Evolutionary conservation across 2,888 invertebrate species (phyloP).

Genomic region (Drosophila paranaensis): DNA sequence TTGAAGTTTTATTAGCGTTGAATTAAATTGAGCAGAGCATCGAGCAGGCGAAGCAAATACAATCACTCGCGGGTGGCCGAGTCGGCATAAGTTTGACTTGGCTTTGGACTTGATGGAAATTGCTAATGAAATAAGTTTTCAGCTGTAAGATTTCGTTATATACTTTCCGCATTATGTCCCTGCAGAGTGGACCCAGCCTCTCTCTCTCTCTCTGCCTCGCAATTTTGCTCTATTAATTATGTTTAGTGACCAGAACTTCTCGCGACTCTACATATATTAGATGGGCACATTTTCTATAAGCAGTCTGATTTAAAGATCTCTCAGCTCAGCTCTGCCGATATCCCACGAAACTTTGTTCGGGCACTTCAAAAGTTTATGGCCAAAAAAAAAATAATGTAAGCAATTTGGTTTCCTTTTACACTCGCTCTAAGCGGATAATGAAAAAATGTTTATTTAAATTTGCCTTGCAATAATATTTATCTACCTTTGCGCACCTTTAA

Average conservation of each 20-base stretch:
- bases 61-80: background rate
- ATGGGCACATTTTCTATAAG: background rate
- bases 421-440: slow-evolving; percentile 45
- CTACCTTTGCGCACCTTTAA: slow-evolving; percentile 65
- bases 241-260: background rate
- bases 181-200: background rate
- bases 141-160: slow-evolving; percentile 53
- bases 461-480: slow-evolving; percentile 75
- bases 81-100: slow-evolving; percentile 32
- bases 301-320: background rate
- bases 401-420: slow-evolving; percentile 1
- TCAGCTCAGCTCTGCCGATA: background rate
- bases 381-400: slow-evolving; percentile 11
- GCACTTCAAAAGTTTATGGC: background rate
- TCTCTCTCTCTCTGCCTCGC: background rate
- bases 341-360: background rate
- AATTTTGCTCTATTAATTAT: slow-evolving; percentile 62
- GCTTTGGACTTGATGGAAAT: slow-evolving; percentile 65
- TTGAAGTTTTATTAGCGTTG: slow-evolving; percentile 76
- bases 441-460: slow-evolving; percentile 76
- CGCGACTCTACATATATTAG: background rate
- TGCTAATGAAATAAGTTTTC: slow-evolving; percentile 80
- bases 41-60: slow-evolving; percentile 22
- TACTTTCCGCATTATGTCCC: slow-evolving; percentile 20
- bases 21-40: slow-evolving; percentile 75